Conservation (phyloP, 2,888 invertebrate species). For the Toxonevra muliebris region DNA sequence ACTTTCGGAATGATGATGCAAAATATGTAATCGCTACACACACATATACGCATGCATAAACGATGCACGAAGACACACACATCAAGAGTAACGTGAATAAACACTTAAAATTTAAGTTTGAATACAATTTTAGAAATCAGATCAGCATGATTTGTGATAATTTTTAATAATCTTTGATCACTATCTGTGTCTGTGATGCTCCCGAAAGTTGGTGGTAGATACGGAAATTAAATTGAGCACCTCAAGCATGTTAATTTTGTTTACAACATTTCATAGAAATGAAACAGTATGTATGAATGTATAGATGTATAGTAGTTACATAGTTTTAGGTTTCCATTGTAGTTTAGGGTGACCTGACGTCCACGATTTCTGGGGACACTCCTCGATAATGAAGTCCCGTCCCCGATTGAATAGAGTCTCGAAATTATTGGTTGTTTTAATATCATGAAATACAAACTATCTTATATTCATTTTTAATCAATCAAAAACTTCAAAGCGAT, state of each 20-base stretch:
- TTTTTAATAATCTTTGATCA: constrained; percentile 37
- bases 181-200: constrained; percentile 15
- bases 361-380: too few species aligned
- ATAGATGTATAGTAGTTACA: too few species aligned
- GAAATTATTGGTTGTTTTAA: too few species aligned
- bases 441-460: too few species aligned
- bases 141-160: constrained; percentile 57
- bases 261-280: background rate
- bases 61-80: background rate
- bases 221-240: constrained; percentile 27
- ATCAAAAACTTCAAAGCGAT: too few species aligned
- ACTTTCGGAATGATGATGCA: constrained; percentile 55
- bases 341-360: too few species aligned
- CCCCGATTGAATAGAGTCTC: too few species aligned
- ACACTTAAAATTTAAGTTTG: too few species aligned
- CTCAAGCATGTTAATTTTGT: constrained; percentile 25
- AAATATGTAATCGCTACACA: constrained; percentile 20
- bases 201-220: background rate
- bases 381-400: too few species aligned
- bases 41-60: background rate
- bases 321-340: too few species aligned
- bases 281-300: too few species aligned
- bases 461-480: too few species aligned
- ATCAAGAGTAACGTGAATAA: background rate
- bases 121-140: constrained; percentile 46